Percentiles rank a stretch among this genome's conserved stretches.
These are phyloP conservation scores for Pterophyllum scalare DNA, from an alignment of 2,113 vertebrate species.

Conservation along the genomic window DNA sequence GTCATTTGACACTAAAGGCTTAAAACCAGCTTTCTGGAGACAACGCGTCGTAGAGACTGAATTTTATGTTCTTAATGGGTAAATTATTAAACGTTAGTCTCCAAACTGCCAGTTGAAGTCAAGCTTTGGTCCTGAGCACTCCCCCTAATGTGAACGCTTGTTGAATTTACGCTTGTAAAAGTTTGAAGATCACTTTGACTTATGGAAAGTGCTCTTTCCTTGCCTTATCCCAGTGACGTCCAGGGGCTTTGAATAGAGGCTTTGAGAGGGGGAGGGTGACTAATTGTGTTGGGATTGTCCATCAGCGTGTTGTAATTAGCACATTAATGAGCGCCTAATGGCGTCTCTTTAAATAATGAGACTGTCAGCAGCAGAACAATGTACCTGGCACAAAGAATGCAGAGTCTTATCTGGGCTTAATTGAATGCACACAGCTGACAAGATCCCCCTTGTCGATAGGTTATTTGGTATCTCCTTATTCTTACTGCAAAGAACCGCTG, in stretches of 20 bases:
- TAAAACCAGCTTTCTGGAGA: conserved; percentile 8
- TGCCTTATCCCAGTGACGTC: conserved; percentile 61
- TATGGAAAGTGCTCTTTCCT: conserved; percentile 4
- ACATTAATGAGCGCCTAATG: conserved; percentile 73
- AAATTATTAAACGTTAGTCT: conserved; percentile 39
- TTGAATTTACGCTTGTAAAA: background rate
- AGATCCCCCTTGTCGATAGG: conserved; percentile 41
- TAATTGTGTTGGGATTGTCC: conserved; percentile 66
- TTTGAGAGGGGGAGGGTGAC: background rate
- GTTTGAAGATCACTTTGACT: background rate
- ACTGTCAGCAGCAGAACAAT: conserved; percentile 68
- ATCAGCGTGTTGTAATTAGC: conserved; percentile 72
- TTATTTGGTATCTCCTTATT: conserved; percentile 17
- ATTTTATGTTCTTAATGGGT: conserved; percentile 5
- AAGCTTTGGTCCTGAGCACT: background rate
- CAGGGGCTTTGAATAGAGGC: conserved; percentile 32
- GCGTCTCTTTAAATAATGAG: conserved; percentile 65
- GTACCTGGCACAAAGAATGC: conserved; percentile 61
- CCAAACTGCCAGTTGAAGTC: conserved; percentile 17
- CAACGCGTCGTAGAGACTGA: conserved; percentile 2
- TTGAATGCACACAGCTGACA: conserved; percentile 56
- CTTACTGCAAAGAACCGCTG: conserved; percentile 51
- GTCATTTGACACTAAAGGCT: conserved; percentile 23
- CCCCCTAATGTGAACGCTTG: conserved; percentile 44
- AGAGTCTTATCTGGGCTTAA: conserved; percentile 59